phyloP scores from a whole-genome alignment of 2,113 vertebrate species.

The Atrichornis clamosus region DNA sequence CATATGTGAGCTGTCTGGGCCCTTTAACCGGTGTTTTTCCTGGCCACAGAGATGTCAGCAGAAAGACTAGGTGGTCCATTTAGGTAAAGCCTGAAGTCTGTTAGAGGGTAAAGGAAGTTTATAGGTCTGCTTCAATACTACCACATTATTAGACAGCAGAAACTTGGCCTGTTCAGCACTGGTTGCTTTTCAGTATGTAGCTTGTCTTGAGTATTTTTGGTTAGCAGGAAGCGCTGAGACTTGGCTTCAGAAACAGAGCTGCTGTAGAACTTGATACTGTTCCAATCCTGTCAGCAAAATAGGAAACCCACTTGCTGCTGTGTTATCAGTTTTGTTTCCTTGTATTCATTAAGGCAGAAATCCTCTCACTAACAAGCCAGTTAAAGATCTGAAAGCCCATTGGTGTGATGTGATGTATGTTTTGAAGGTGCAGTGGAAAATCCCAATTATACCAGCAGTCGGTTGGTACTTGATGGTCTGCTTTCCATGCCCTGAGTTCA shows the following conservation, averaged over 20 bases:
- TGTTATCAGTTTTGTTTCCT: slow-evolving; percentile 46
- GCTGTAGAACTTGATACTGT: slow-evolving; percentile 1
- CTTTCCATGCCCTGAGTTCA: not conserved
- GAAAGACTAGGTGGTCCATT: slow-evolving; percentile 33
- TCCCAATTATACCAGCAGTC: not conserved
- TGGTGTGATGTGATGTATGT: not conserved
- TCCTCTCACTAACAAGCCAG: not conserved
- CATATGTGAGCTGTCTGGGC: not conserved
- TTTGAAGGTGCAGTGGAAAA: not conserved
- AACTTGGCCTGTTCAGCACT: not conserved
- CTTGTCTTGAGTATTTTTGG: slow-evolving; percentile 23
- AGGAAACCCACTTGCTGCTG: slow-evolving; percentile 32
- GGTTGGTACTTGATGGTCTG: not conserved
- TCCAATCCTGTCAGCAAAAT: slow-evolving; percentile 35
- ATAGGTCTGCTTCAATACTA: not conserved
- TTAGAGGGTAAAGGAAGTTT: not conserved
- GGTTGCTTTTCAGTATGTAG: not conserved
- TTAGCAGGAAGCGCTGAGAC: not conserved
- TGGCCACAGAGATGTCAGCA: not conserved
- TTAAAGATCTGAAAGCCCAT: not conserved
- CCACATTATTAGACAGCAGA: slow-evolving; percentile 34
- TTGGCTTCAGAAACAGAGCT: slow-evolving; percentile 26
- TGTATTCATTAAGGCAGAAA: not conserved
- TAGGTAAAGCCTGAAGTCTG: not conserved
- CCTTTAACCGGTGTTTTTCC: not conserved